Conservation (phyloP, 2,113 vertebrate genomes). For the rabbit (Oryctolagus cuniculus) region DNA sequence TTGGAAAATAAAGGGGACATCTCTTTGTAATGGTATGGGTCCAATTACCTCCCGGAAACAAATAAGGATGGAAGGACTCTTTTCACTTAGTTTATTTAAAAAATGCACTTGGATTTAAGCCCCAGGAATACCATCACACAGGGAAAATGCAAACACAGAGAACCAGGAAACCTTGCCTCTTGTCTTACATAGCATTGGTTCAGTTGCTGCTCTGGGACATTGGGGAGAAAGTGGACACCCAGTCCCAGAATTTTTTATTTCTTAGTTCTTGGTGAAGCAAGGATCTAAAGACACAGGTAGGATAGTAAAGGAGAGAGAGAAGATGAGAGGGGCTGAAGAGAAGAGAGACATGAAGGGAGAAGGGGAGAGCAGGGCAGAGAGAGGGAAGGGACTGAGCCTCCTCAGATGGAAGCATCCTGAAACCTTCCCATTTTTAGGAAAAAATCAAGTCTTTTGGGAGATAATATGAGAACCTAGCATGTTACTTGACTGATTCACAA, state of each 20-base stretch:
- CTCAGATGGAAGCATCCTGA: not conserved
- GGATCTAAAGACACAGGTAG: not conserved
- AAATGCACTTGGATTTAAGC: not conserved
- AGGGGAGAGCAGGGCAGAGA: too few species aligned
- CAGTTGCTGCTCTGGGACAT: not conserved
- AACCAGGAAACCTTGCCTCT: not conserved
- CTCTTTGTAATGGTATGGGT: not conserved
- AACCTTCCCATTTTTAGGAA: not conserved
- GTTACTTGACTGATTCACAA: not conserved
- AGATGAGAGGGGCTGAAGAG: rapidly evolving
- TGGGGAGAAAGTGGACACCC: not conserved
- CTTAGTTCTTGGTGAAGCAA: not conserved
- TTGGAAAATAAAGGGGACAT: not conserved
- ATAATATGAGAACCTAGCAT: not conserved
- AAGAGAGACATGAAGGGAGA: too few species aligned
- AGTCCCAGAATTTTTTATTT: too few species aligned
- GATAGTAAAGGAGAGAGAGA: not conserved
- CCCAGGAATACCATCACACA: not conserved
- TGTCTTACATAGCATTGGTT: not conserved
- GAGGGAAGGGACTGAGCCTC: not conserved
- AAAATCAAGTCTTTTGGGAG: not conserved
- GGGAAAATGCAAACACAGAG: not conserved
- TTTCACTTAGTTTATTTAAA: not conserved
- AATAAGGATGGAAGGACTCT: not conserved
- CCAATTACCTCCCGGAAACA: not conserved